Percentiles rank a stretch among this genome's conserved stretches.
phyloP scores from a whole-genome alignment of 2,888 invertebrate genomes.

The Troglohyphantes excavatus region DNA sequence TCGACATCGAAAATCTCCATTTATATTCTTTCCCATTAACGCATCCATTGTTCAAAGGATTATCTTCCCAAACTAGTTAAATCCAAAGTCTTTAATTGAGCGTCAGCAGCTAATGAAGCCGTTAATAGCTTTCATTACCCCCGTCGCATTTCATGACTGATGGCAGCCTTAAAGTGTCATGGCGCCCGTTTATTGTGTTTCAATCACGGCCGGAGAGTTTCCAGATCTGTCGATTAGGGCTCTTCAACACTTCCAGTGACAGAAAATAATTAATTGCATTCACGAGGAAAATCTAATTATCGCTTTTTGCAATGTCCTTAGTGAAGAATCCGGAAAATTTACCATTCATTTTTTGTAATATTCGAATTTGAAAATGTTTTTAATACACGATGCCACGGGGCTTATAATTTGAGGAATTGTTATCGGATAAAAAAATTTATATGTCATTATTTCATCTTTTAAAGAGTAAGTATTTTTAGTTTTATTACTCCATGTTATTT shows the following conservation, averaged over 20 bases:
- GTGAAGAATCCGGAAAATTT: too few relatives aligned
- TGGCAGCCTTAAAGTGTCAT: conserved; percentile 8
- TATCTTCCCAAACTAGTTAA: background rate
- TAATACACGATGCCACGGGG: too few relatives aligned
- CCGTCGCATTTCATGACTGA: conserved; percentile 10
- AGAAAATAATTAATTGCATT: conserved; percentile 23
- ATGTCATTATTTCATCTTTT: too few relatives aligned
- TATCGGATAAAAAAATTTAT: too few relatives aligned
- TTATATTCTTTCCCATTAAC: too few relatives aligned
- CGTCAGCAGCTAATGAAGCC: conserved; percentile 58
- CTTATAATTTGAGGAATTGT: too few relatives aligned
- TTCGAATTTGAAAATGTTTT: too few relatives aligned
- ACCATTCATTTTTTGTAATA: too few relatives aligned
- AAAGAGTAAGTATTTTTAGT: too few relatives aligned
- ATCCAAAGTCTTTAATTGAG: background rate
- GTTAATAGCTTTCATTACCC: conserved; percentile 8
- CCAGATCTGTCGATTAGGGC: conserved; percentile 12
- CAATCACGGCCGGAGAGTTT: background rate
- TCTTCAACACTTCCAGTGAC: background rate
- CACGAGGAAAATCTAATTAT: conserved; percentile 26
- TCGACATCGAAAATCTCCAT: too few relatives aligned
- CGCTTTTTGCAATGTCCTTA: conserved; percentile 8
- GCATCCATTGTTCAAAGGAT: too few relatives aligned
- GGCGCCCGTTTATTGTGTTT: conserved; percentile 27
- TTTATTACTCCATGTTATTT: too few relatives aligned